Evolutionary conservation across 2,113 vertebrate genomes (phyloP).

Genomic region (Hyperopisus bebe): DNA sequence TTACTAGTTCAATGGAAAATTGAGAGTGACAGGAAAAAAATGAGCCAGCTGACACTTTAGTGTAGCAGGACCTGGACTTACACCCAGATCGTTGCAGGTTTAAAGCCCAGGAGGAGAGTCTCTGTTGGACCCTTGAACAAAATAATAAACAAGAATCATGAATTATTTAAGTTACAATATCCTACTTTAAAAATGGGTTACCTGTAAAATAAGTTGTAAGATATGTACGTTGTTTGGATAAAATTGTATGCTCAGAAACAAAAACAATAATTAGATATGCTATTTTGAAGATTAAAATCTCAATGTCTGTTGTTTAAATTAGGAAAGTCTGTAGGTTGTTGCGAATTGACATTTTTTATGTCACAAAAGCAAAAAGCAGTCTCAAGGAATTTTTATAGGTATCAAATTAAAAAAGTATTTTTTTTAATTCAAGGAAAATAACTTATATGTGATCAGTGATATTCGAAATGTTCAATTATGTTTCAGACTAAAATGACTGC

Average conservation of each 20-base stretch:
- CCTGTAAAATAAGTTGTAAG: slow-evolving; percentile 8
- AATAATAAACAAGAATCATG: neutral
- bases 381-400: slow-evolving; percentile 8
- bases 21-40: neutral
- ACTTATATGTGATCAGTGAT: neutral
- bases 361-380: slow-evolving; percentile 1
- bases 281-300: slow-evolving; percentile 10
- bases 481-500: slow-evolving; percentile 1
- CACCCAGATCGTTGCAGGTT: neutral
- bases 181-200: neutral
- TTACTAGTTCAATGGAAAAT: neutral
- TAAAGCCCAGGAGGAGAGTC: neutral
- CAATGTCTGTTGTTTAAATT: neutral
- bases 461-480: neutral
- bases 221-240: slow-evolving; percentile 2
- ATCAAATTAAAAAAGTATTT: slow-evolving; percentile 11
- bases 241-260: neutral
- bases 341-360: slow-evolving; percentile 11
- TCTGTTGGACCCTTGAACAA: neutral
- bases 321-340: neutral
- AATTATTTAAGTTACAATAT: neutral
- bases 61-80: neutral
- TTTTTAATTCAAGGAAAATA: slow-evolving; percentile 2
- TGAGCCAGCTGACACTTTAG: neutral
- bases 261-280: neutral